These are phyloP conservation scores for Rattus rattus DNA, from an alignment of 2,113 vertebrate species.

Conservation along the genomic window DNA sequence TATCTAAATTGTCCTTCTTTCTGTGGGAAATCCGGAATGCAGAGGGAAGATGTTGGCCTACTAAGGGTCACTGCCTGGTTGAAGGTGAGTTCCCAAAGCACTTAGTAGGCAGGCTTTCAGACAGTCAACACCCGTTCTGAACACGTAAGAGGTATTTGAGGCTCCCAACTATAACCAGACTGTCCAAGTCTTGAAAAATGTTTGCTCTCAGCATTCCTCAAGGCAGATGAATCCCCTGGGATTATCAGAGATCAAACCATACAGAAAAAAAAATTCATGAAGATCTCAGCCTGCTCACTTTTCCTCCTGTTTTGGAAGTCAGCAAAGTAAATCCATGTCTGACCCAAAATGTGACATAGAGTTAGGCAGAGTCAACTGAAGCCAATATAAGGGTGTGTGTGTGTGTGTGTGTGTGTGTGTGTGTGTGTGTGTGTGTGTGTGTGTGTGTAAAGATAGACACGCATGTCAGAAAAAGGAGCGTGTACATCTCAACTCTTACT, in stretches of 20 bases:
- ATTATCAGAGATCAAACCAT: conserved; percentile 51
- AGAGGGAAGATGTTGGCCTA: conserved; percentile 10
- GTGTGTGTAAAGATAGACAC: background rate
- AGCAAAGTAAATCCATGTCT: conserved; percentile 47
- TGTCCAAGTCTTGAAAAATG: conserved; percentile 39
- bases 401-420: background rate
- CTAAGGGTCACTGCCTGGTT: conserved; percentile 54
- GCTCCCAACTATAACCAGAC: conserved; percentile 1
- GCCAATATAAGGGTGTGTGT: background rate
- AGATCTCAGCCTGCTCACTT: conserved; percentile 36
- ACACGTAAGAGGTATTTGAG: conserved; percentile 17
- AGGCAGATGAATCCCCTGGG: conserved; percentile 39
- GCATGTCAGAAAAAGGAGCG: background rate
- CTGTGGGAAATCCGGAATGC: background rate
- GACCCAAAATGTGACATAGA: conserved; percentile 23
- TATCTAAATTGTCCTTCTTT: conserved; percentile 6
- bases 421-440: background rate
- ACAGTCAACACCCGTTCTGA: conserved; percentile 31
- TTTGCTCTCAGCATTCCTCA: conserved; percentile 55
- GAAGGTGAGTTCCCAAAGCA: conserved; percentile 50
- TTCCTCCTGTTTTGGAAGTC: conserved; percentile 5
- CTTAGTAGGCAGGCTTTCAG: conserved; percentile 44
- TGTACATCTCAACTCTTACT: background rate
- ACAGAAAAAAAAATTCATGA: conserved; percentile 18
- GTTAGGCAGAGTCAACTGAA: background rate